Conservation (phyloP, 1,140 invertebrate species). For the Schlechtendalia chinensis region DNA sequence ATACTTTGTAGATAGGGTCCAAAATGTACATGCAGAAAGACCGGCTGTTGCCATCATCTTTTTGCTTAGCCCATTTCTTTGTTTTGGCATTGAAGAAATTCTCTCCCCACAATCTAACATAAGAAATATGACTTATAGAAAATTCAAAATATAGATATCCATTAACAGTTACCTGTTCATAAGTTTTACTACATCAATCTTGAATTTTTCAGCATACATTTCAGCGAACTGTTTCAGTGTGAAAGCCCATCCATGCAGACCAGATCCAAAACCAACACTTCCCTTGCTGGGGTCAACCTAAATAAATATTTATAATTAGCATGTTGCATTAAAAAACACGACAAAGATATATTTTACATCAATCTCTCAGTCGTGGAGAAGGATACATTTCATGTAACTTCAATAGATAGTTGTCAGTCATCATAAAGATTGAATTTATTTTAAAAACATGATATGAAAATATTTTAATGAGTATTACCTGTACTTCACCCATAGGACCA, state of each 20-base stretch:
- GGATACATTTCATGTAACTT: conserved; percentile 24
- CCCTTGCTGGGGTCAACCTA: conserved; percentile 93
- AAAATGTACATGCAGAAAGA: conserved; percentile 99
- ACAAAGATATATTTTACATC: neutral
- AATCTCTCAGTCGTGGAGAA: conserved; percentile 47
- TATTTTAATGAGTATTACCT: conserved; percentile 61
- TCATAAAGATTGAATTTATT: conserved; percentile 19
- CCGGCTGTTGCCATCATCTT: conserved; percentile 85
- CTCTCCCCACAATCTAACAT: conserved; percentile 83
- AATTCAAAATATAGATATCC: too few relatives aligned
- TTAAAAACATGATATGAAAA: neutral
- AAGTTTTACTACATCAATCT: conserved; percentile 93
- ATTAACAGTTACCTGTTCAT: conserved; percentile 72
- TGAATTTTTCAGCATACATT: conserved; percentile 98
- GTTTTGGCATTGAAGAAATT: conserved; percentile 97
- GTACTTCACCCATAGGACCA: conserved; percentile 98
- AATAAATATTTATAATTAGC: conserved; percentile 45
- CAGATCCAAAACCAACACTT: conserved; percentile 98
- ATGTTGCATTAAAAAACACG: neutral
- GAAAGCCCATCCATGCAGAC: conserved; percentile 99
- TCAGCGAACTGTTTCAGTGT: conserved; percentile 99
- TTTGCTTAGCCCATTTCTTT: conserved; percentile 96
- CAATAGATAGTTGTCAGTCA: conserved; percentile 18
- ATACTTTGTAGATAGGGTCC: conserved; percentile 96
- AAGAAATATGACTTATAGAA: too few relatives aligned